Conservation (phyloP, 2,113 vertebrate species). For the Thermophis baileyi region DNA sequence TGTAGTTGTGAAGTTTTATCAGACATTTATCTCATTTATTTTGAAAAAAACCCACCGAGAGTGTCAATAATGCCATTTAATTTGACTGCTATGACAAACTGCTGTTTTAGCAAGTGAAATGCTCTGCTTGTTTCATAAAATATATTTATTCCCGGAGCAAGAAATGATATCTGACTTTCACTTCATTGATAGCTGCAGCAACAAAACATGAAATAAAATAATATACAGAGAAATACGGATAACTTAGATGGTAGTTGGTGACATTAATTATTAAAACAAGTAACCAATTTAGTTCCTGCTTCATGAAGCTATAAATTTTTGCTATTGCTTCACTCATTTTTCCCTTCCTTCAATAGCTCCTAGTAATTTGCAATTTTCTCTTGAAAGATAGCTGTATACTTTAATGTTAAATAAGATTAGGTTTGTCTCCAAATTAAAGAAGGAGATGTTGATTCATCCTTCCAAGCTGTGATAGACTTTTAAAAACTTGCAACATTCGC, state of each 20-base stretch:
- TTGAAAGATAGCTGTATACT: not conserved
- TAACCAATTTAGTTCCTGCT: constrained; percentile 5
- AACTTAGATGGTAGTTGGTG: not conserved
- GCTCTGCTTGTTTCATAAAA: constrained; percentile 13
- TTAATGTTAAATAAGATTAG: not conserved
- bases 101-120: not conserved
- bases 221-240: not conserved
- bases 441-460: not conserved
- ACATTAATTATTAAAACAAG: constrained; percentile 16
- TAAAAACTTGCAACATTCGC: not conserved
- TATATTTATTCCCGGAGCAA: not conserved
- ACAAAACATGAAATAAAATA: not conserved
- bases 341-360: not conserved
- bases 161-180: not conserved
- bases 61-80: constrained; percentile 3
- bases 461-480: not conserved
- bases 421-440: not conserved
- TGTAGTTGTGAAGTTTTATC: not conserved
- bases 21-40: not conserved
- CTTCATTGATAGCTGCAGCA: not conserved
- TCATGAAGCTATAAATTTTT: not conserved
- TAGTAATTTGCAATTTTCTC: not conserved
- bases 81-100: not conserved
- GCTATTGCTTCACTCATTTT: not conserved
- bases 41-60: not conserved